Percentiles rank a stretch among this genome's conserved stretches.
phyloP scores from a whole-genome alignment of 1,140 invertebrate genomes.

The Apis mellifera region Amel_HAv3.1 CM009933.2:6026001-6026500 shows the following conservation, averaged over 20 bases:
- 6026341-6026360: background rate
- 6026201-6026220: constrained; percentile 40
- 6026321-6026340: constrained; percentile 1
- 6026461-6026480: background rate
- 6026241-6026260: constrained; percentile 39
- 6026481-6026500: background rate
- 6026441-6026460: background rate
- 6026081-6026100: constrained; percentile 18
- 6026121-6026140: constrained; percentile 31
- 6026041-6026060: background rate
- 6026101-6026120: background rate
- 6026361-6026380: background rate
- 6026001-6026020: background rate
- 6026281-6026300: constrained; percentile 16
- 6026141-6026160: background rate
- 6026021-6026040: background rate
- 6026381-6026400: background rate
- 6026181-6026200: constrained; percentile 50
- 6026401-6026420: background rate
- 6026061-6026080: background rate
- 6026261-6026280: constrained; percentile 43
- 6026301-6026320: constrained; percentile 36
- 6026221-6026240: constrained; percentile 54
- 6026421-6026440: background rate
- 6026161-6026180: constrained; percentile 47